Evolutionary conservation across 2,888 invertebrate species (phyloP).

Genomic region (Brachycybe producta): DNA sequence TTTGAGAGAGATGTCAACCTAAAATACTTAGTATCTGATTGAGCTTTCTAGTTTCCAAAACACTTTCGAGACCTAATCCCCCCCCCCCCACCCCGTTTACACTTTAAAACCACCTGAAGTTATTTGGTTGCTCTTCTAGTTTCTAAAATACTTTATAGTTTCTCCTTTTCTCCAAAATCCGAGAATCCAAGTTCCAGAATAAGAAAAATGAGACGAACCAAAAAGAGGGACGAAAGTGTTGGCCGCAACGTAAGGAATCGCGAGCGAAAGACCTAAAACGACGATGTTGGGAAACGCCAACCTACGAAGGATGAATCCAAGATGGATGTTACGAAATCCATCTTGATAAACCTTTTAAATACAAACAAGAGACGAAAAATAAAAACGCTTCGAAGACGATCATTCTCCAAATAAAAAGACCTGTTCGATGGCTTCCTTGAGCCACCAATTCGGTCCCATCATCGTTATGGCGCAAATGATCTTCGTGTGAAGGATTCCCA

Average conservation of each 20-base stretch:
- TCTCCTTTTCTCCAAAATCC: neutral
- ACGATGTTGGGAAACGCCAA: slow-evolving; percentile 81
- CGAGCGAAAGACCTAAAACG: slow-evolving; percentile 74
- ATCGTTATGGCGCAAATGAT: slow-evolving; percentile 90
- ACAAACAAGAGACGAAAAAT: slow-evolving; percentile 8
- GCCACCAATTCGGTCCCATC: slow-evolving; percentile 94
- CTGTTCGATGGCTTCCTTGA: slow-evolving; percentile 80
- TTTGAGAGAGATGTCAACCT: no score
- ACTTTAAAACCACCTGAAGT: no score
- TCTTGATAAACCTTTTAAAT: slow-evolving; percentile 61
- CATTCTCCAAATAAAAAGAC: slow-evolving; percentile 23
- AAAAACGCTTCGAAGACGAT: slow-evolving; percentile 1
- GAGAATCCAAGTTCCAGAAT: neutral
- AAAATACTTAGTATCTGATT: no score
- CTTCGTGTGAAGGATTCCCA: slow-evolving; percentile 94
- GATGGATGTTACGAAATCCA: slow-evolving; percentile 82
- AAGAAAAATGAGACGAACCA: slow-evolving; percentile 25
- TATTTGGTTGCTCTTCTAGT: no score
- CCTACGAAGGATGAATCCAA: slow-evolving; percentile 68
- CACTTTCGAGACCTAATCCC: no score
- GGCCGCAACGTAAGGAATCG: slow-evolving; percentile 83
- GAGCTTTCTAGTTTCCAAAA: no score
- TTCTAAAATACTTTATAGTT: no score
- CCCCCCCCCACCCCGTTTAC: no score
- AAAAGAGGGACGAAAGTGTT: slow-evolving; percentile 45